Base-by-base conservation (phyloP, 2,113 vertebrate genomes). In the Lasiurus cinereus region DNA sequence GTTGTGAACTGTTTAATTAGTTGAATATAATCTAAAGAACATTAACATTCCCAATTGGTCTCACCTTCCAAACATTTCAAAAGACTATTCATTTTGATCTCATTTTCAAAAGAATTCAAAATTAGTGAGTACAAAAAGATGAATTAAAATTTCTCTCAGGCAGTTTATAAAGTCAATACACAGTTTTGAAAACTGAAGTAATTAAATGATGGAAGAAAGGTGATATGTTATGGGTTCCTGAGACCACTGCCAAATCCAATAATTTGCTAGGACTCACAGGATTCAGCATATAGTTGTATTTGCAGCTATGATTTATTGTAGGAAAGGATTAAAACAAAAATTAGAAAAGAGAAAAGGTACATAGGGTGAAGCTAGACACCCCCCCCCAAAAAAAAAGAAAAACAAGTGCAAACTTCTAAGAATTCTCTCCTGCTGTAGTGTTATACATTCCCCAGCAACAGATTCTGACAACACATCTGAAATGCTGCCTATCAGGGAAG, bases 41-140 rank as follows among this genome's bases (percentile, higher is more conserved):
- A 83, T 67, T 96, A 70, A 52, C 86, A 79, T 33, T 85, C 15
- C 59, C 62, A 21, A 27, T n/a, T 69, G 27, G 9, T 43, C 74
- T 95, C 24, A 64, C 21, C 8, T 88, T 64, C 16, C 29, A 83
- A 91, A 87, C n/a, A 93, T 84, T 77, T 86, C 36, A 56, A 83
- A 91, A 31, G 29, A 72, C 19, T 72, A 52, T 89, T 62, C 39
- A 77, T 93, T 83, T 89, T 79, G 8, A 89, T 86, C 7, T 91
- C 33, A 50, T 48, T 95, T 83, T 59, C 54, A 90, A 74, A 62
- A 15, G 74, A 84, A 89, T 16, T 91, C 39, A n/a, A 69, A 93
- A 93, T 72, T 69, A 85, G 27, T 86, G 24, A 4, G 48, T 46
- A 56, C 11, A 79, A 74, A 83, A 78, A 93, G 31, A 69, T 59